phyloP scores from a whole-genome alignment of 2,797 vertebrate species.

The Lepus townsendii region DNA sequence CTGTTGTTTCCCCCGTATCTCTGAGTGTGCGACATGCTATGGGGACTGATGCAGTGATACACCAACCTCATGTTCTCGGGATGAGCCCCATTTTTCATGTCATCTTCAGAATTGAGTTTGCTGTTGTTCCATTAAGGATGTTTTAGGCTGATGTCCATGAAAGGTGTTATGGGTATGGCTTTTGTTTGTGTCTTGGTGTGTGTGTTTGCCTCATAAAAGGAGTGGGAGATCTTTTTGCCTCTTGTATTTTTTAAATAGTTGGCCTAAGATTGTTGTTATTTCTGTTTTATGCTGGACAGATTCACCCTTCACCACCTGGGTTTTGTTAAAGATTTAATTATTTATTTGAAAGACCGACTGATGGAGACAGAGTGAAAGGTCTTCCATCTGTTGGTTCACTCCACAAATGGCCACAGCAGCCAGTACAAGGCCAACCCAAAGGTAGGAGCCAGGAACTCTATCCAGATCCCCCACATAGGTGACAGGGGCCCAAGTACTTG shows the following conservation, averaged over 20 bases:
- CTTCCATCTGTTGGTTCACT: too few relatives aligned
- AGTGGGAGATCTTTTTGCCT: neutral
- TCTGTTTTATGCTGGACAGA: neutral
- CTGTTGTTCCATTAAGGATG: neutral
- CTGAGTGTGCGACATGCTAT: too few relatives aligned
- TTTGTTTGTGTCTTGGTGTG: neutral
- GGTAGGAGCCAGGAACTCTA: too few relatives aligned
- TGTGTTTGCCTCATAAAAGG: neutral
- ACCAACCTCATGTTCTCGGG: neutral
- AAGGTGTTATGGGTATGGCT: neutral
- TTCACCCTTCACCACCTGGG: too few relatives aligned
- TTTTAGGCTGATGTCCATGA: neutral
- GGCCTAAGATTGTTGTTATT: neutral
- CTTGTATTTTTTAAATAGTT: neutral
- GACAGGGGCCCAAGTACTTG: too few relatives aligned
- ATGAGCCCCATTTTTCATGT: neutral
- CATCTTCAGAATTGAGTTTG: neutral
- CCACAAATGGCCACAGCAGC: too few relatives aligned
- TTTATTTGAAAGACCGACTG: too few relatives aligned
- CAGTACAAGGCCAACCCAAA: too few relatives aligned
- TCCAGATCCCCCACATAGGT: too few relatives aligned
- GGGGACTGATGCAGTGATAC: neutral
- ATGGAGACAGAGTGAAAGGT: too few relatives aligned
- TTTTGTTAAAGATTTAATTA: too few relatives aligned
- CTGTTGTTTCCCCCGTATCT: neutral